Evolutionary conservation across 2,888 invertebrate genomes (phyloP).

Genomic region (Pantelozetes paolii): DNA sequence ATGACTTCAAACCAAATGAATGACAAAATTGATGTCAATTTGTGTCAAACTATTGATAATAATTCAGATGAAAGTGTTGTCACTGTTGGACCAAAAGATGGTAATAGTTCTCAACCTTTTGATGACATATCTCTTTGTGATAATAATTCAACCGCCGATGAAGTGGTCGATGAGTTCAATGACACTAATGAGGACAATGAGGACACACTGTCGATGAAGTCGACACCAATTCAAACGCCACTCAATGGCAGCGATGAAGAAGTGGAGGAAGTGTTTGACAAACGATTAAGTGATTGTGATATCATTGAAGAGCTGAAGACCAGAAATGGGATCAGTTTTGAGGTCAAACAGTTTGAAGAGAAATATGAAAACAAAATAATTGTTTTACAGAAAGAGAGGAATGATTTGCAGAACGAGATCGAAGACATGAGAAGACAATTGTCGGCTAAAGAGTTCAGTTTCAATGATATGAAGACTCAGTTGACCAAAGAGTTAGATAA

Average conservation of each 20-base stretch:
- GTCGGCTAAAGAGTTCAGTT: slow-evolving; percentile 41
- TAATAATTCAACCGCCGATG: background rate
- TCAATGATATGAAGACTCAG: slow-evolving; percentile 43
- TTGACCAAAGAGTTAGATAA: slow-evolving; percentile 43
- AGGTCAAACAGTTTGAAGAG: slow-evolving; percentile 28
- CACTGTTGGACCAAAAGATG: background rate
- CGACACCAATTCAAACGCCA: background rate
- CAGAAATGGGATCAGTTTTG: slow-evolving; percentile 32
- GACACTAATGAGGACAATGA: background rate
- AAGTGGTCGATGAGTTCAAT: background rate
- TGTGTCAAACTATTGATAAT: background rate
- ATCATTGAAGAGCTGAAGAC: background rate
- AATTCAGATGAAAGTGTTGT: background rate
- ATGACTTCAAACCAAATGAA: slow-evolving; percentile 4
- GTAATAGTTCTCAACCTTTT: background rate
- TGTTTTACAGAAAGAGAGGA: slow-evolving; percentile 30
- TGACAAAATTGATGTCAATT: background rate
- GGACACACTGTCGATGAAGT: slow-evolving; percentile 18
- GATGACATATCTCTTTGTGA: slow-evolving; percentile 33
- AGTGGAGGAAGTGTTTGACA: background rate
- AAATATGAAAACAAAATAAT: slow-evolving; percentile 32
- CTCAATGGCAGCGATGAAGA: background rate
- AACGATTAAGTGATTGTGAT: background rate
- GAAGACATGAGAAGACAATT: slow-evolving; percentile 41
- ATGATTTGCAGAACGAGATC: slow-evolving; percentile 41